phyloP scores from a whole-genome alignment of 2,888 invertebrate genomes.

The Dascillus cervinus region DNA sequence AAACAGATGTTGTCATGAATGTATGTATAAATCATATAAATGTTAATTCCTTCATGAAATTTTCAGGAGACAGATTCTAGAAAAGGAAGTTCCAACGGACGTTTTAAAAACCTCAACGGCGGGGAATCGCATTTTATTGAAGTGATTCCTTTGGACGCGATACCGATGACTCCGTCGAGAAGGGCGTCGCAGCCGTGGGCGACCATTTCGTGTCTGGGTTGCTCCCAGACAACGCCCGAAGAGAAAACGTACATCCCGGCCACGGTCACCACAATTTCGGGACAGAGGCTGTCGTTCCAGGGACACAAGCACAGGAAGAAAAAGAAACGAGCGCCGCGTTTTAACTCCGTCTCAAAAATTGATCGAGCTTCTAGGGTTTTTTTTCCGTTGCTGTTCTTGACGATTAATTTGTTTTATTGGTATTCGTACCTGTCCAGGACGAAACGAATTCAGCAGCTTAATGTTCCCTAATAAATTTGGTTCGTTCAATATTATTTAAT shows the following conservation, averaged over 20 bases:
- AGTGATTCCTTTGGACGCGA: slow-evolving; percentile 57
- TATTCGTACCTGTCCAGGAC: slow-evolving; percentile 61
- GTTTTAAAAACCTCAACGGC: slow-evolving; percentile 17
- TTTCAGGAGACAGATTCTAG: slow-evolving; percentile 11
- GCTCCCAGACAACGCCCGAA: slow-evolving; percentile 19
- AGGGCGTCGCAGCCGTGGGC: slow-evolving; percentile 39
- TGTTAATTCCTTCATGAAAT: neutral
- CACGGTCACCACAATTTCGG: slow-evolving; percentile 22
- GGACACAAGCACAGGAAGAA: slow-evolving; percentile 20
- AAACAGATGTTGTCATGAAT: slow-evolving; percentile 12
- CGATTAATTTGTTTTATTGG: slow-evolving; percentile 76
- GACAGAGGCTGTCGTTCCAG: slow-evolving; percentile 23
- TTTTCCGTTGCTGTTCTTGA: slow-evolving; percentile 67
- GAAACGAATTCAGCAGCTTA: slow-evolving; percentile 43
- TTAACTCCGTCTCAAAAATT: slow-evolving; percentile 75
- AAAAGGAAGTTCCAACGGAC: slow-evolving; percentile 7
- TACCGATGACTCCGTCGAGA: slow-evolving; percentile 39
- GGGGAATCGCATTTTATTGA: slow-evolving; percentile 41
- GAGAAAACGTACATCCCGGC: slow-evolving; percentile 14
- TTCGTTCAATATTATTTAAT: no score
- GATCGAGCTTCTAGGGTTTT: slow-evolving; percentile 67
- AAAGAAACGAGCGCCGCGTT: slow-evolving; percentile 50
- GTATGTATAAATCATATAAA: slow-evolving; percentile 7
- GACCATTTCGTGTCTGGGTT: slow-evolving; percentile 33
- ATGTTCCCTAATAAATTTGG: slow-evolving; percentile 18